A percentile compares a stretch with the other conserved stretches of the same genome.
These are phyloP conservation scores for Pteria penguin DNA, from an alignment of 2,888 invertebrate genomes.

Conservation along the genomic window DNA sequence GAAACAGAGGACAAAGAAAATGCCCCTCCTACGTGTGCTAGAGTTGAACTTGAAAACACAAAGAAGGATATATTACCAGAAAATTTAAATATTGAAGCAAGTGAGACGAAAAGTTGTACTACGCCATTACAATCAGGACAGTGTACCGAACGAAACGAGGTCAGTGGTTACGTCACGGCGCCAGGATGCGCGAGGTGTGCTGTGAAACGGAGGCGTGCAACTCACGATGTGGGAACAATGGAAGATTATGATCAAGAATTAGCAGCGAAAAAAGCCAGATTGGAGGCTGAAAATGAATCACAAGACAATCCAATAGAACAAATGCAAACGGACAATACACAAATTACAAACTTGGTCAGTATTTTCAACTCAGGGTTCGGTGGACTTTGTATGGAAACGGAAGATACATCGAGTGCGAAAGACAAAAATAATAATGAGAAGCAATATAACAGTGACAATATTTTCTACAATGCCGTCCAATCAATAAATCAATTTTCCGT, in stretches of 20 bases:
- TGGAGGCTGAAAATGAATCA: conserved; percentile 43
- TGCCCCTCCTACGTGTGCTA: conserved; percentile 36
- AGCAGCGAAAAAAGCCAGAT: conserved; percentile 49
- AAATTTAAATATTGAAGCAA: background rate
- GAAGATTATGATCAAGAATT: conserved; percentile 44
- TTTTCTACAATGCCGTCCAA: conserved; percentile 32
- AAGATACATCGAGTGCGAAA: conserved; percentile 19
- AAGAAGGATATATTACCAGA: conserved; percentile 15
- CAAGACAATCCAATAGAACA: conserved; percentile 37
- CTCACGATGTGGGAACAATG: conserved; percentile 17
- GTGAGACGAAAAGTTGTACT: conserved; percentile 22
- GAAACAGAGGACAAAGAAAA: conserved; percentile 44
- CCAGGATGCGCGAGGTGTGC: conserved; percentile 39
- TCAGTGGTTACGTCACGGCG: conserved; percentile 44
- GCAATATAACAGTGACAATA: conserved; percentile 23
- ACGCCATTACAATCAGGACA: conserved; percentile 28
- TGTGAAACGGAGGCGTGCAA: conserved; percentile 50
- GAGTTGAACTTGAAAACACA: conserved; percentile 26
- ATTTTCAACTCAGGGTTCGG: conserved; percentile 75
- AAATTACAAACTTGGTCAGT: conserved; percentile 73
- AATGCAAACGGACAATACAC: conserved; percentile 70
- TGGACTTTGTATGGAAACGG: conserved; percentile 59
- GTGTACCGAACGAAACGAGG: conserved; percentile 37
- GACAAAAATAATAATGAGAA: conserved; percentile 39
- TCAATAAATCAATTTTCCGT: conserved; percentile 46